Evolutionary conservation across 2,113 vertebrate genomes (phyloP).

Genomic region (Quiscalus mexicanus): DNA sequence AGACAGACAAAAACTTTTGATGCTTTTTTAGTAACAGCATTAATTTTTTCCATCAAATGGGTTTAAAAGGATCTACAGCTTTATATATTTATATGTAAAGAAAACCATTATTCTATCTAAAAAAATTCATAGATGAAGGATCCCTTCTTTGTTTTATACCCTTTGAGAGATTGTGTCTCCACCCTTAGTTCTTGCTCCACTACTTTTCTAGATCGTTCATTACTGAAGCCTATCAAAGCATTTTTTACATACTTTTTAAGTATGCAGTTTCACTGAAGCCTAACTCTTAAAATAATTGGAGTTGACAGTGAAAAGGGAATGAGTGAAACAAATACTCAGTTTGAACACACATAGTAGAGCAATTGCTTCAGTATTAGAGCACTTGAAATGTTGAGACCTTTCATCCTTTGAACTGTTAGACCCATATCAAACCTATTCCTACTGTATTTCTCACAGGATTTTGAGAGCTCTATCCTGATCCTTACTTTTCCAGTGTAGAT

Average conservation of each 20-base stretch:
- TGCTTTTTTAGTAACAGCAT: not conserved
- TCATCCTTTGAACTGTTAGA: not conserved
- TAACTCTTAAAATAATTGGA: not conserved
- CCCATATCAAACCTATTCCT: not conserved
- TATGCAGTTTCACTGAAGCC: not conserved
- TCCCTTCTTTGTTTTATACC: not conserved
- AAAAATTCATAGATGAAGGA: not conserved
- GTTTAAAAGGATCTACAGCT: not conserved
- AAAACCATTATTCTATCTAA: not conserved
- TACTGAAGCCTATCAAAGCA: not conserved
- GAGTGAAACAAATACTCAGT: not conserved
- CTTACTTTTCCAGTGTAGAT: not conserved
- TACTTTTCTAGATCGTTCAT: not conserved
- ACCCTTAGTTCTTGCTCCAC: not conserved
- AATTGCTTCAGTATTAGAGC: not conserved
- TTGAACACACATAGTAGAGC: not conserved
- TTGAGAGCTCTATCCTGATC: not conserved
- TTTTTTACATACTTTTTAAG: not conserved
- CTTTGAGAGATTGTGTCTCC: not conserved
- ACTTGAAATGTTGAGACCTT: not conserved
- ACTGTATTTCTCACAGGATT: not conserved
- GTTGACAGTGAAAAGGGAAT: not conserved
- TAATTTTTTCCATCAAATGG: not conserved
- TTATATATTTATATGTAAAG: not conserved
- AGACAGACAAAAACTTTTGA: not conserved